Conservation (phyloP, 2,113 vertebrate genomes). For the Callipepla californica region DNA sequence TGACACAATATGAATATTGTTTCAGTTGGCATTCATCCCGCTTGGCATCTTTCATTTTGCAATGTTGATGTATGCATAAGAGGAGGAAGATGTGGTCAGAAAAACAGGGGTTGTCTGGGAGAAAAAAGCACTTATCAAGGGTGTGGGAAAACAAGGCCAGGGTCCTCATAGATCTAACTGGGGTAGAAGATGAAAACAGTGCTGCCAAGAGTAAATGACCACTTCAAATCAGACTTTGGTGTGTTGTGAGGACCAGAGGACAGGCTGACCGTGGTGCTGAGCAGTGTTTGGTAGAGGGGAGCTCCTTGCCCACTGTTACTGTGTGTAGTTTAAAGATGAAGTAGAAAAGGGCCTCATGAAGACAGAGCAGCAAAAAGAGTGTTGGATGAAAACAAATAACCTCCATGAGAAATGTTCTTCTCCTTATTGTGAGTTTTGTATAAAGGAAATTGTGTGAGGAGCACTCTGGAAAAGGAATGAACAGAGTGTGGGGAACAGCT, state of each 20-base stretch:
- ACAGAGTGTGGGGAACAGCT: neutral
- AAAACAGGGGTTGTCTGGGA: neutral
- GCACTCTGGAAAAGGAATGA: conserved; percentile 9
- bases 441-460: conserved; percentile 39
- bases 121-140: neutral
- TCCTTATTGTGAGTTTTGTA: conserved; percentile 33
- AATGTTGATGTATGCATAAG: neutral
- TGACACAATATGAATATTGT: neutral
- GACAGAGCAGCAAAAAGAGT: neutral
- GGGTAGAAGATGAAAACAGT: neutral
- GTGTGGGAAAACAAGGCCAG: neutral
- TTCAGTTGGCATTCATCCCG: neutral
- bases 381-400: neutral
- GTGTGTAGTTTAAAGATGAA: neutral
- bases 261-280: neutral
- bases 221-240: neutral
- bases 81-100: neutral
- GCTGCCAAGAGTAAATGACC: neutral
- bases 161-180: neutral
- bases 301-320: neutral
- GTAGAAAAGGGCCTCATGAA: neutral
- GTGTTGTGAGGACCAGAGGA: neutral
- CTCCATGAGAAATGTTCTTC: conserved; percentile 3
- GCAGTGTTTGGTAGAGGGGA: neutral
- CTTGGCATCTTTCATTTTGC: neutral